Base-by-base conservation (phyloP, 2,113 vertebrate genomes). In the Neogale vison region DNA sequence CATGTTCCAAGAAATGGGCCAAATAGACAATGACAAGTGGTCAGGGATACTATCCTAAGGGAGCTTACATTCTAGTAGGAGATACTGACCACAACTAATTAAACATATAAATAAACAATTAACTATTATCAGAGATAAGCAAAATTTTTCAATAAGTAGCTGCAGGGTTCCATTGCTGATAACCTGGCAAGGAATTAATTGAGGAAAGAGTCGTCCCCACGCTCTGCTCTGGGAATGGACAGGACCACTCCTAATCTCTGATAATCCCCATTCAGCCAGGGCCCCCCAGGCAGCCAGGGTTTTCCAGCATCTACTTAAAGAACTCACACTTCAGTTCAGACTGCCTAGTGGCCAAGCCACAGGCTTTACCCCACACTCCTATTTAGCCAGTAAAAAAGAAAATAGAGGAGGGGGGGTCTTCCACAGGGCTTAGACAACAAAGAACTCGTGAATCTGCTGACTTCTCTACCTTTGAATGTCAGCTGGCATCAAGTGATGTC, bases 211-310 rank as follows among this genome's bases (percentile, higher is more conserved):
- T 31, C 1, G 1, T 52, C 15, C 50, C 50, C 50, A 52, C 15
- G 1, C 15, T 15, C 50, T 52, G 15, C 87, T 18, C 20, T 3
- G 20, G 39, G 7, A 67, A 13, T 14, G 9, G 14, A 20, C 59
- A 24, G 15, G 29, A 50, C 9, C 50, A 4, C 5, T 55, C 1
- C 6, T 4, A 59, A 47, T n/a, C 8, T 88, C 12, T 87, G 18
- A 29, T 4, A 81, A 80, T 59, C 61, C 1, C 4, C 24, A 31
- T 14, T 3, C 4, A 3, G 4, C 4, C 18, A 59, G 4, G 2
- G 42, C 34, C 17, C 1, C 1, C n/a, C 71, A 42, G 34, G 6
- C 13, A 88, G 50, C 59, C 76, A 20, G 24, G 45, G 26, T 47
- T 92, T 88, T 39, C 29, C 14, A 61, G 9, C 7, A 39, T 17